Evolutionary conservation across 2,888 invertebrate genomes (phyloP), one percentile per base, ranked within the genome.

Genomic region (Acrobeloides nanus): DNA sequence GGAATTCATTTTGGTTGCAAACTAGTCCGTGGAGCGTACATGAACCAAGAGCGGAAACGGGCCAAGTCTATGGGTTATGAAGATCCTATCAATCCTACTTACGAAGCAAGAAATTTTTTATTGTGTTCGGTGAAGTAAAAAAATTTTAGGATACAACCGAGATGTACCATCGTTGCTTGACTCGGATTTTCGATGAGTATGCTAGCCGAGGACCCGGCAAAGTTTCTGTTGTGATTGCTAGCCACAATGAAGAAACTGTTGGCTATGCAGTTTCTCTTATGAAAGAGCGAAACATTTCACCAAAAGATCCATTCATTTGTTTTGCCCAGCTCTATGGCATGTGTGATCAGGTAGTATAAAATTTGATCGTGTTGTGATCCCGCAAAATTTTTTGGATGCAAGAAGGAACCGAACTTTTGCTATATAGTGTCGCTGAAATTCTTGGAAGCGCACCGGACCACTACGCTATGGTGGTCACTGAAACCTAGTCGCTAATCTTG

Each of bases 251-350:
- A 78, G 87, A 93, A 75, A 92, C 95, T 0, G 88, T 97, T 23
- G 84, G 93, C 51, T 89, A 87, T 77, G 89, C 93, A 57, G 61
- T 57, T 23, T 45, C 56, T 59, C 82, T 84, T 65, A 97, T 97
- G 95, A 84, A 89, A 76, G 86, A 90, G 74, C 84, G 86, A 73
- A 84, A 84, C 51, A 86, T 97, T 74, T 83, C 84, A 64, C 90
- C 92, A 0, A 84, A 84, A 59, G 92, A 95, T 75, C 85, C 86
- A 78, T 86, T 93, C 31, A 89, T 97, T 71, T 97, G 95, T 79
- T 97, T 99, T 78, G 97, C 95, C 3, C 97, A 99, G 77, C 81
- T 99, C 68, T 81, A 90, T 61, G 97, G 93, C 77, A 99, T 99
- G 97, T 97, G 97, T 76, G 97, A 99, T 78, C 93, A 95, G 77